These are phyloP conservation scores for Polyommatus icarus DNA, from an alignment of 2,888 invertebrate genomes.

Conservation along the genomic window DNA sequence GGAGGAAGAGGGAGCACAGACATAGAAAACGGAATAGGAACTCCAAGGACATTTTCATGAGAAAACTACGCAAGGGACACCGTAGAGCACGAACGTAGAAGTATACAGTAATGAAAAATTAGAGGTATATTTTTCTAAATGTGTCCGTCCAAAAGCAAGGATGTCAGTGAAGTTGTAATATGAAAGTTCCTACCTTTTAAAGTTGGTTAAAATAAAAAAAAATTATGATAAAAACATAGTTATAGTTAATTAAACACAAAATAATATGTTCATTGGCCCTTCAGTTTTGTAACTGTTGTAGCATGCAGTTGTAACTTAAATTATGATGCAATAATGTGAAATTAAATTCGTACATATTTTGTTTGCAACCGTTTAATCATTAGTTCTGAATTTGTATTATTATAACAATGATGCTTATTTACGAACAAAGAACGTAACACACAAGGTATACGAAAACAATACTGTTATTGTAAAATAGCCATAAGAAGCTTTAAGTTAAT, in stretches of 20 bases:
- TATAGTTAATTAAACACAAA: too few relatives aligned
- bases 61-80: not conserved
- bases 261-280: not conserved
- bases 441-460: not conserved
- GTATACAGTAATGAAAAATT: not conserved
- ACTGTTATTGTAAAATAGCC: not conserved
- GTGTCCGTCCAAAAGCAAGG: not conserved
- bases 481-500: conserved; percentile 16
- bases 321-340: not conserved
- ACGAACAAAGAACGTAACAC: not conserved
- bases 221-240: too few relatives aligned
- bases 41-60: not conserved
- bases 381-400: not conserved
- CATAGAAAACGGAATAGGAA: not conserved
- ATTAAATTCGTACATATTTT: not conserved
- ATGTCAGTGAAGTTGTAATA: not conserved
- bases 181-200: not conserved
- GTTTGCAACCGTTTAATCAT: not conserved
- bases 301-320: not conserved
- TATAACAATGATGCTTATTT: not conserved
- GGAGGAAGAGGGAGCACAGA: conserved; percentile 10
- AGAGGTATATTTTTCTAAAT: not conserved
- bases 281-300: not conserved
- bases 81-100: not conserved
- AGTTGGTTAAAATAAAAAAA: not conserved